These are phyloP conservation scores for Drosophila mayaguana DNA, from an alignment of 2,888 invertebrate species.

Conservation along the genomic window DNA sequence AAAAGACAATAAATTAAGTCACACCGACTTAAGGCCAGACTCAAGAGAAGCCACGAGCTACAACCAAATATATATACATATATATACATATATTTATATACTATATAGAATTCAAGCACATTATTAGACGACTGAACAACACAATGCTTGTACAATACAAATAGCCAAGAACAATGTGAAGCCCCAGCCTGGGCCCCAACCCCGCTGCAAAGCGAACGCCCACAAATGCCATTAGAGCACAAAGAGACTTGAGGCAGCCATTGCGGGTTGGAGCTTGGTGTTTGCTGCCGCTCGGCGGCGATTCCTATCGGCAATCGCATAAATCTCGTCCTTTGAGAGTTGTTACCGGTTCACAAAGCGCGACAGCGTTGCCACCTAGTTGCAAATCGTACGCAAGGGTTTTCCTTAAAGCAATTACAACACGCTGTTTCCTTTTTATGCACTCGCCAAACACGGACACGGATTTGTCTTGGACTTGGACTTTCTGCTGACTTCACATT, in stretches of 20 bases:
- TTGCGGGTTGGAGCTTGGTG: conserved; percentile 28
- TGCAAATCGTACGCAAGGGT: conserved; percentile 79
- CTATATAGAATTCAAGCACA: background rate
- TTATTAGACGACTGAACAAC: conserved; percentile 43
- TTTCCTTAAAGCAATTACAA: conserved; percentile 70
- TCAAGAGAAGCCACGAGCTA: conserved; percentile 18
- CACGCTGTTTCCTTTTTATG: conserved; percentile 67
- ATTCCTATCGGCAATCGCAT: conserved; percentile 77
- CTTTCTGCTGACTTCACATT: conserved; percentile 75
- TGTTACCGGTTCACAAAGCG: conserved; percentile 70
- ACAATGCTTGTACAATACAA: conserved; percentile 41
- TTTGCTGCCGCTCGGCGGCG: conserved; percentile 26
- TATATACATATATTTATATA: conserved; percentile 5
- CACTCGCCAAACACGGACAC: conserved; percentile 36
- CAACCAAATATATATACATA: conserved; percentile 2
- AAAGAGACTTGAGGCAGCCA: conserved; percentile 36
- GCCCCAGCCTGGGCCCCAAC: background rate
- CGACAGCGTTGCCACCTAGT: conserved; percentile 72
- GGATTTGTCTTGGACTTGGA: conserved; percentile 46
- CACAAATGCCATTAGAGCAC: conserved; percentile 58
- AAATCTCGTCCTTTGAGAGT: conserved; percentile 80
- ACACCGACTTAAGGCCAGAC: conserved; percentile 19
- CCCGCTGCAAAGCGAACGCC: conserved; percentile 14
- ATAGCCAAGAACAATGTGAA: conserved; percentile 39
- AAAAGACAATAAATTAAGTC: conserved; percentile 67